Base-by-base conservation (phyloP, 2,113 vertebrate genomes). In the Notiomystis cincta region DNA sequence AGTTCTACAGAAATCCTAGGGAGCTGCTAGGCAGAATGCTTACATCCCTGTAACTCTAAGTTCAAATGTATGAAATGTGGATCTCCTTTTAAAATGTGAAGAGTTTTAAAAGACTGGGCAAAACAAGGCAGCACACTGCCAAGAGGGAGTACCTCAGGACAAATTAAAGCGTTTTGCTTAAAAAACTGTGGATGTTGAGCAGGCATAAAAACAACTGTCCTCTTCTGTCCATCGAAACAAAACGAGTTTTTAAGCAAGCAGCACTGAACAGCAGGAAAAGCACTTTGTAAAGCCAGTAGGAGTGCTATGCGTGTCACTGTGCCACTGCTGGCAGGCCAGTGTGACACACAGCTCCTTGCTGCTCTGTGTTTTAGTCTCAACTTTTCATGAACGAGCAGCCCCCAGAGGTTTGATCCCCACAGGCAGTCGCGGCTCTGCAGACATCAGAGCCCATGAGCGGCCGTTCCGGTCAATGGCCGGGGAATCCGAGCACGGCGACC, bases 271-370 rank as follows among this genome's bases (percentile, higher is more conserved):
- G 3, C 16, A 20, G 12, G 42, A 53, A 47, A 44, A n/a, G 1
- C 0, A 57, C 31, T 5, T 1, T 1, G 28, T 6, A 15, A 53
- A 33, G 48, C 9, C 27, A 15, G 40, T 0, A 22, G 18, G 16
- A 53, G 35, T n/a, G 60, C 38, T 21, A 4, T 2, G 31, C 21
- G n/a, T n/a, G n/a, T n/a, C 18, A 15, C 54, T 7, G n/a, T 2
- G 31, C 15, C 17, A 8, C 54, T 7, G 31, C 31, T 7, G 13
- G 3, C 7, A 56, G 11, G 16, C 3, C 37, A 2, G 7, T 1
- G 38, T 1, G 40, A 31, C 8, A 4, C 54, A 5, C 5, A 45
- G 18, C 57, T 45, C 62, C 66, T 24, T 9, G 1, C 11, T 0
- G 7, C 25, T 5, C 2, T 1, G 0, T 0, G 22, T 13, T 45